Conservation (phyloP, 2,888 invertebrate species). For the Folsomia manolachei region DNA sequence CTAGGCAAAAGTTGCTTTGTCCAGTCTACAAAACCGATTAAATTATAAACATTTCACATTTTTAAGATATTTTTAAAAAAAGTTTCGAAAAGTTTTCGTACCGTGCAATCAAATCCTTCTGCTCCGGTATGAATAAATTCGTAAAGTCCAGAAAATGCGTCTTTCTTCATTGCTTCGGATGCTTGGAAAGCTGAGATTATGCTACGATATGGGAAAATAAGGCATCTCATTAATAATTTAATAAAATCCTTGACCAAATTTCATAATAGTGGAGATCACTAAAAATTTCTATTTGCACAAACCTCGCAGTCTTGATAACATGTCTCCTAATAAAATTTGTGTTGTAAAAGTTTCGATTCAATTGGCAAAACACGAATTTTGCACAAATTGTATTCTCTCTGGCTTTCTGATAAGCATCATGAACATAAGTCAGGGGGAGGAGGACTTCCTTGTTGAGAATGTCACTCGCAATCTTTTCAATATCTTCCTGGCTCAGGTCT, state of each 20-base stretch:
- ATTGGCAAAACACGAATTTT: slow-evolving; percentile 46
- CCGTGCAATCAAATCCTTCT: slow-evolving; percentile 48
- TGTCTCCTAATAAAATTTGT: slow-evolving; percentile 47
- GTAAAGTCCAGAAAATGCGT: slow-evolving; percentile 45
- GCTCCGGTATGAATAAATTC: slow-evolving; percentile 44
- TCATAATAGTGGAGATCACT: background rate
- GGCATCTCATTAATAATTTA: background rate
- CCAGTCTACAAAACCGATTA: slow-evolving; percentile 20
- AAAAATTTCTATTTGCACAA: background rate
- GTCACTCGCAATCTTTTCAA: slow-evolving; percentile 47
- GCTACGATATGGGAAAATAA: slow-evolving; percentile 22
- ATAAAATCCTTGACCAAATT: too few relatives aligned
- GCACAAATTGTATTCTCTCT: slow-evolving; percentile 42
- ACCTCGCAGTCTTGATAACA: slow-evolving; percentile 44
- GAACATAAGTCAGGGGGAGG: slow-evolving; percentile 39
- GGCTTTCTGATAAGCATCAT: slow-evolving; percentile 43
- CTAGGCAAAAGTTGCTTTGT: slow-evolving; percentile 44
- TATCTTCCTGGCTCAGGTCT: slow-evolving; percentile 44
- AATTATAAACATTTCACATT: background rate
- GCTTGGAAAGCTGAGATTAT: slow-evolving; percentile 49
- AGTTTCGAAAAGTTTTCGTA: slow-evolving; percentile 25
- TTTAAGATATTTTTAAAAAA: background rate
- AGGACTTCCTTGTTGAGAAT: slow-evolving; percentile 47
- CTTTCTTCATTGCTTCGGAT: slow-evolving; percentile 41
- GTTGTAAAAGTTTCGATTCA: slow-evolving; percentile 45